These are phyloP conservation scores for Zygothrica quintamaculata DNA, from an alignment of 2,888 invertebrate genomes.

Conservation along the genomic window DNA sequence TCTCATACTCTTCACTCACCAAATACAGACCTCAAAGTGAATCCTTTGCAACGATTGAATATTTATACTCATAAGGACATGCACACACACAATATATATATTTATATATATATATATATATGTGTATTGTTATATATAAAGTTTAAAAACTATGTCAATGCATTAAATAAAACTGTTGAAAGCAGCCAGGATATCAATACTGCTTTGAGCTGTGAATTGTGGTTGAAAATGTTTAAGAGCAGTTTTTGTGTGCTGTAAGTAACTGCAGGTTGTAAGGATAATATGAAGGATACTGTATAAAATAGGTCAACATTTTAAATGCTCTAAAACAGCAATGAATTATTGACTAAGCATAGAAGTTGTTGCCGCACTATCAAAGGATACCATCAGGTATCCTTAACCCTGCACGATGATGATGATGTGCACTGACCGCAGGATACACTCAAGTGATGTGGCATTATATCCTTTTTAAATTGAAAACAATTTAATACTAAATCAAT, in stretches of 20 bases:
- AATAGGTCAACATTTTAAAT: no score
- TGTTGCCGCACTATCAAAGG: neutral
- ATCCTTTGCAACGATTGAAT: slow-evolving; percentile 51
- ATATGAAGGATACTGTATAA: no score
- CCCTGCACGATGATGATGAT: no score
- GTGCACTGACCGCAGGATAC: no score
- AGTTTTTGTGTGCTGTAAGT: no score
- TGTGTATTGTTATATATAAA: slow-evolving; percentile 6
- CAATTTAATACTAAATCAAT: no score
- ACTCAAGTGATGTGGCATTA: no score
- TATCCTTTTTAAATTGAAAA: no score
- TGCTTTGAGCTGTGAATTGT: slow-evolving; percentile 19
- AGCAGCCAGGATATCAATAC: slow-evolving; percentile 2
- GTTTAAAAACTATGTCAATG: slow-evolving; percentile 29
- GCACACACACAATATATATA: neutral
- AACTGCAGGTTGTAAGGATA: no score
- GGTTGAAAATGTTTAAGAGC: slow-evolving; percentile 3
- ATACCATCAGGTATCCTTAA: slow-evolving; percentile 1
- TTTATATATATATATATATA: slow-evolving; percentile 2
- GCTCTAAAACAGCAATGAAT: neutral
- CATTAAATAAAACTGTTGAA: slow-evolving; percentile 24
- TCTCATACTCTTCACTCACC: neutral
- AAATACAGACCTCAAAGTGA: neutral
- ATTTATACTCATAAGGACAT: slow-evolving; percentile 36
- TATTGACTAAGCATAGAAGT: slow-evolving; percentile 19